Conservation (phyloP, 2,797 vertebrate species). For the Pteropus rufus region DNA sequence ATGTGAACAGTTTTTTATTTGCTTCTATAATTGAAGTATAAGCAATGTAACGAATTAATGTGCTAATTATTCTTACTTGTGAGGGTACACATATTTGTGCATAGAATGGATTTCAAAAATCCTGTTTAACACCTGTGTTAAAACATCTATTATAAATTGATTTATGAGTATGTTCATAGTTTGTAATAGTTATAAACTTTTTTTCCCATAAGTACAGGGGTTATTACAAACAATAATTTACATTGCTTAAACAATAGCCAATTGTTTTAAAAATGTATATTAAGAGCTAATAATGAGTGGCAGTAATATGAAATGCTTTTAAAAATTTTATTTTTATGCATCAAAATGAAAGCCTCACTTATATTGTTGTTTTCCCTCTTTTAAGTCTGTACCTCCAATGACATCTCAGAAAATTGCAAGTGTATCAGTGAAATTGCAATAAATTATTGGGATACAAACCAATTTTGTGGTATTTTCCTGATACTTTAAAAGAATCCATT, state of each 20-base stretch:
- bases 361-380: background rate
- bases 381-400: background rate
- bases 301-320: background rate
- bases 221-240: slow-evolving; percentile 34
- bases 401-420: slow-evolving; percentile 38
- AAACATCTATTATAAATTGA: background rate
- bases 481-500: slow-evolving; percentile 39
- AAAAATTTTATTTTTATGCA: background rate
- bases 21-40: slow-evolving; percentile 35
- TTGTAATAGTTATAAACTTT: slow-evolving; percentile 40
- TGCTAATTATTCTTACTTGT: slow-evolving; percentile 51
- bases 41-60: slow-evolving; percentile 29
- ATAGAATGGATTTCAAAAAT: slow-evolving; percentile 20
- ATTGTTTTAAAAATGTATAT: slow-evolving; percentile 11
- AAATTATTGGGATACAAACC: slow-evolving; percentile 27
- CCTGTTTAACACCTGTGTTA: slow-evolving; percentile 5
- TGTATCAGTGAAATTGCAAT: slow-evolving; percentile 30
- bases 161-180: background rate
- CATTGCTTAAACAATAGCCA: background rate
- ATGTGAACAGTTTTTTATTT: slow-evolving; percentile 35
- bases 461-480: slow-evolving; percentile 34
- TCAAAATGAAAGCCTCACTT: background rate
- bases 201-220: background rate
- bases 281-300: background rate
- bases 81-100: background rate